These are phyloP conservation scores for Melinaea marsaeus DNA, from an alignment of 2,888 invertebrate genomes.

Conservation along the genomic window DNA sequence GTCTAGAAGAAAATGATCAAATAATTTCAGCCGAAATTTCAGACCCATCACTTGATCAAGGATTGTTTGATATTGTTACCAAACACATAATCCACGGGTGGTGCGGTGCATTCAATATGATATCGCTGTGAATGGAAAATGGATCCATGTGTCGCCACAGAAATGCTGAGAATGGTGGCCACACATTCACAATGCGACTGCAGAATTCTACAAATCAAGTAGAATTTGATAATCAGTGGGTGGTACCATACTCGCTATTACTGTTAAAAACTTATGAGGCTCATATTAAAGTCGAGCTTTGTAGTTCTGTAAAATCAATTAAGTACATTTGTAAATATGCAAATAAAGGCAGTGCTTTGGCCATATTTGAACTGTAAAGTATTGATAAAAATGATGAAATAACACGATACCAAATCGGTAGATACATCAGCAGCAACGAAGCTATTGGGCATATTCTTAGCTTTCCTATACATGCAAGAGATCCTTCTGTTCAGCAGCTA, in stretches of 20 bases:
- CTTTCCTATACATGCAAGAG: too few species aligned
- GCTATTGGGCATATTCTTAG: constrained; percentile 24
- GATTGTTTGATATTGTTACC: too few species aligned
- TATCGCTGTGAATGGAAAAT: constrained; percentile 12
- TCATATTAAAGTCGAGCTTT: background rate
- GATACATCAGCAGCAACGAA: constrained; percentile 26
- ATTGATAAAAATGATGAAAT: constrained; percentile 25
- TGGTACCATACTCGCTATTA: constrained; percentile 22
- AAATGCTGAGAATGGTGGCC: constrained; percentile 24
- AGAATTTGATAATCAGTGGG: constrained; percentile 26
- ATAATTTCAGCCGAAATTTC: constrained; percentile 19
- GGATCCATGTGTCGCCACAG: constrained; percentile 26
- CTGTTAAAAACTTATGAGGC: constrained; percentile 10
- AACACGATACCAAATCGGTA: constrained; percentile 25
- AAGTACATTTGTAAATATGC: background rate
- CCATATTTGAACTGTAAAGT: constrained; percentile 20
- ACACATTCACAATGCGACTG: constrained; percentile 23
- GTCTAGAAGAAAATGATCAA: constrained; percentile 20
- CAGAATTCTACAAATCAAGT: constrained; percentile 19
- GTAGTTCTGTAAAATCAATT: background rate
- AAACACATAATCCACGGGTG: too few species aligned
- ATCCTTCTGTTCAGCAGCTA: too few species aligned
- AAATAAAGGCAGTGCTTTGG: background rate
- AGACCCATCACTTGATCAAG: constrained; percentile 16
- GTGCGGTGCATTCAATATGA: too few species aligned